Base-by-base conservation (phyloP, 2,888 invertebrate species). In the Pelosia muscerda region DNA sequence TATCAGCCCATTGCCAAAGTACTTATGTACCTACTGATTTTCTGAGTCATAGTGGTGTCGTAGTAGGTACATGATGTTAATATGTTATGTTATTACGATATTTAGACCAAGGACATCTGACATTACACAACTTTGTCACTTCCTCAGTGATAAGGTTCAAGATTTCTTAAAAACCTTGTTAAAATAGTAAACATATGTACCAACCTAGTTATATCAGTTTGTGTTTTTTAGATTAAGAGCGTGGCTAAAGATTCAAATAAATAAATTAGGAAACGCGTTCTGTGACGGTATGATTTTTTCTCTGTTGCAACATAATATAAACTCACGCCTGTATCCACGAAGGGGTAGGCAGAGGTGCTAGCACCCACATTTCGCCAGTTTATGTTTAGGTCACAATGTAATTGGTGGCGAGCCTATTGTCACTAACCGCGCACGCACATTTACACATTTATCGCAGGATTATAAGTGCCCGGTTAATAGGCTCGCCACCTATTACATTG, bases 101-200 rank as follows among this genome's bases (percentile, higher is more conserved):
- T 77, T 76, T 79, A 71, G 77, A 67, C 58, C 79, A 79, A 78
- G 78, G 79, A 26, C 63, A 15, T 62, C 53, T 26, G 23, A 23
- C 74, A 74, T 77, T 79, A 79, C 74, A 72, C 73, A 74, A 75
- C 15, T 65, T 23, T 76, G 78, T 76, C 78, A 25, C 68, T 79
- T 80, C 81, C 79, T 72, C 15, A 34, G 63, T 66, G 56, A 73
- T 56, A 69, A 65, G 4, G 57, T 62, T 56, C 11, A 61, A 64
- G 57, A 79, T 69, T 73, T 66, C 42, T 73, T 65, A 53, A 67
- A 66, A 67, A 53, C 61, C 42, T 49, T 49, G 49, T 38, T 25
- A 19, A 59, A 15, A 25, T 28, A 28, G 49, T 49, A 28, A 8
- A 28, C 53, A 61, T 19, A 49, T 49, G 49, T 49, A 49, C 42